Base-by-base conservation (phyloP, 92 coral and sea anemone genomes). In the Epizoanthus ramosus region DNA sequence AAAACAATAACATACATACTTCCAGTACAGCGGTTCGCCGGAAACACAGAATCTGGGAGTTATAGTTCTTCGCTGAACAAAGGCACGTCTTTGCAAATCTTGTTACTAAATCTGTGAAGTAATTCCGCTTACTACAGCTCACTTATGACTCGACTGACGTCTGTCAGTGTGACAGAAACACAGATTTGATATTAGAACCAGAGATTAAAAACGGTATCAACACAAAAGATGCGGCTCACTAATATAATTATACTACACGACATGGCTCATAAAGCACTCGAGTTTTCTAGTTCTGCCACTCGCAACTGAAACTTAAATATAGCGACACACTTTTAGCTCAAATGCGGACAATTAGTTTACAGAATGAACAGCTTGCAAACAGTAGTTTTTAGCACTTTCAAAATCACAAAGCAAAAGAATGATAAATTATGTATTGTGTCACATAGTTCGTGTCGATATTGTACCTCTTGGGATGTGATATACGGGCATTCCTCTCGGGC, bases 401-500 rank as follows among this genome's bases (percentile, higher is more conserved):
- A 9, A 50, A 50, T 50, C 14, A 50, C 54, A 50, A 2, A 50
- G 14, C 6, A 43, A 43, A 9, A 28, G 31, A 28, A 50, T 50
- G 3, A 50, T 50, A 50, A 50, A 50, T 50, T 0, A 50, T 12
- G 54, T 50, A 50, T 50, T 9, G 54, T 16, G 15, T 50, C 54
- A 50, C 54, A 50, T 50, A 50, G 54, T 50, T 50, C 54, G 2
- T 50, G 54, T 9, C 54, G 16, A 37, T 61, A 61, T 43, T 63
- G 82, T 77, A 95, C 98, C 91, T 93, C 91, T 73, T 93, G 83
- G 3, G 92, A 89, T 23, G 99, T 94, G 68, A 97, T 84, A 84
- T 84, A 97, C 28, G 99, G 99, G 75, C 99, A 97, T 41, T 91
- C 94, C 83, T 94, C 95, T 37, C 84, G 88, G 16, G 99, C 97